Percentiles rank a stretch among this genome's conserved stretches.
phyloP scores from a whole-genome alignment of 1,140 invertebrate genomes.

The Calliphora vicina region DNA sequence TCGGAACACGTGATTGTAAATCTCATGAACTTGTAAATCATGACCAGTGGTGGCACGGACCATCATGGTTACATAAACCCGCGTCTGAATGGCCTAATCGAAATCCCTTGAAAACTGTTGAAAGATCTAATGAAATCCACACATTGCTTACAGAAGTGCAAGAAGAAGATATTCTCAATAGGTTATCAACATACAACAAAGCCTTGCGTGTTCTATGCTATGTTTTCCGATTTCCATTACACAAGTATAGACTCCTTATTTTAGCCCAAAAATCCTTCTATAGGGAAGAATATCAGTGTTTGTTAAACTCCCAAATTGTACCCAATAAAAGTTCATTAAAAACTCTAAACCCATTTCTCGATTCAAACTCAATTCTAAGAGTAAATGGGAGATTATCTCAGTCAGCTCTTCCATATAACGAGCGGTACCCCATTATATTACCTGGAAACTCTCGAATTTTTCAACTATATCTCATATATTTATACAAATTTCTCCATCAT shows the following conservation, averaged over 20 bases:
- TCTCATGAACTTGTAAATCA: neutral
- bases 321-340: neutral
- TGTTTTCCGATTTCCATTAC: no score
- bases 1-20: neutral
- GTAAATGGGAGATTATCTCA: neutral
- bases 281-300: neutral
- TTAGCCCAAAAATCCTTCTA: neutral
- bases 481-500: neutral
- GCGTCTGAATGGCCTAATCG: no score
- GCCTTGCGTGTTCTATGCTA: no score
- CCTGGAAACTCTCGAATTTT: neutral
- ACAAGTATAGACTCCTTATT: neutral
- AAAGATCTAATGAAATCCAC: no score
- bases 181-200: no score
- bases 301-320: neutral
- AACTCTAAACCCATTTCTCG: neutral
- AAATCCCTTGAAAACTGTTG: no score
- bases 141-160: no score
- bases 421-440: neutral
- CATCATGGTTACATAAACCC: neutral
- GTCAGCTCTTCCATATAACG: neutral
- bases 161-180: no score
- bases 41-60: constrained; percentile 11
- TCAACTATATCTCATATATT: neutral
- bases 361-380: neutral